Conservation (phyloP, 64 coral and sea anemone genomes). For the Stichodactyla helianthus region DNA sequence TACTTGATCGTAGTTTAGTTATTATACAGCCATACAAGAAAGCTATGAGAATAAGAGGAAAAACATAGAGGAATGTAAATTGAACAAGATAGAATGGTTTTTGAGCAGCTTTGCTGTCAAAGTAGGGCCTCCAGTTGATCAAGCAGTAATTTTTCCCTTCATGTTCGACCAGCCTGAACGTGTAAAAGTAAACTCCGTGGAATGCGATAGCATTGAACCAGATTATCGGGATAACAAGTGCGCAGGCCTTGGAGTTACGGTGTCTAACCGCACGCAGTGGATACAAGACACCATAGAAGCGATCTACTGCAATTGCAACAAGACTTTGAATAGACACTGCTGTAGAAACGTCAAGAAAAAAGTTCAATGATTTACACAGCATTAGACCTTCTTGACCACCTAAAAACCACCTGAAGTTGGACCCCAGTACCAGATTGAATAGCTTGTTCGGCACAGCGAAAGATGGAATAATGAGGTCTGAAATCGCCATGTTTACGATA, state of each 20-base stretch:
- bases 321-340: slow-evolving; percentile 58
- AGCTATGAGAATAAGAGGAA: slow-evolving; percentile 36
- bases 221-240: slow-evolving; percentile 29
- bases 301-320: slow-evolving; percentile 48
- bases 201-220: slow-evolving; percentile 42
- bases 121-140: slow-evolving; percentile 36
- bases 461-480: slow-evolving; percentile 34
- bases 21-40: slow-evolving; percentile 49
- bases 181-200: slow-evolving; percentile 43
- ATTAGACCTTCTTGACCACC: slow-evolving; percentile 17
- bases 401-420: slow-evolving; percentile 33
- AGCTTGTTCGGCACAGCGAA: slow-evolving; percentile 34
- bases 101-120: neutral
- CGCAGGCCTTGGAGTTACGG: slow-evolving; percentile 22
- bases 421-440: neutral
- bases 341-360: slow-evolving; percentile 24
- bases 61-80: slow-evolving; percentile 40
- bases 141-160: neutral
- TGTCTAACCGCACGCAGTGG: slow-evolving; percentile 24
- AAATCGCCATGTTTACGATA: slow-evolving; percentile 64
- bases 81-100: slow-evolving; percentile 11
- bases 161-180: neutral
- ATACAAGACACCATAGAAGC: slow-evolving; percentile 47
- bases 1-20: slow-evolving; percentile 2
- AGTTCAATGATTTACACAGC: slow-evolving; percentile 42